These are phyloP conservation scores for Nomada fucata DNA, from an alignment of 2,888 invertebrate genomes.

Conservation along the genomic window DNA sequence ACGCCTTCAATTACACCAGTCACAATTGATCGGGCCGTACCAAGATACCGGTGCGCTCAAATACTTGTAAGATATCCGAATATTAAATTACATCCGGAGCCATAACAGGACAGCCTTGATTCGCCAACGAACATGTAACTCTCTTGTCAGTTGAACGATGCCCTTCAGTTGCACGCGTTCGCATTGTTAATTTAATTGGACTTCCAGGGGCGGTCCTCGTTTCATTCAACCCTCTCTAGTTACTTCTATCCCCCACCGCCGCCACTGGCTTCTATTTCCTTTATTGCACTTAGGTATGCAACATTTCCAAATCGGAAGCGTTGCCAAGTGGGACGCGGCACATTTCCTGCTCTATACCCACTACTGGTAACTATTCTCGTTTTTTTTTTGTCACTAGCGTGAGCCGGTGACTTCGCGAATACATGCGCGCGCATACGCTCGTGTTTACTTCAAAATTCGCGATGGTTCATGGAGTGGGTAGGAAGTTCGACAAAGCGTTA, in stretches of 20 bases:
- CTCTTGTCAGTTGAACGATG: slow-evolving; percentile 33
- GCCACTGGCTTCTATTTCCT: slow-evolving; percentile 28
- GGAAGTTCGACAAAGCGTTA: slow-evolving; percentile 45
- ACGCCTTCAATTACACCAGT: not conserved
- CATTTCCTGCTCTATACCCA: slow-evolving; percentile 39
- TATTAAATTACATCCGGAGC: slow-evolving; percentile 24
- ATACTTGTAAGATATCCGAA: slow-evolving; percentile 12
- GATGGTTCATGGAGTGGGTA: slow-evolving; percentile 3
- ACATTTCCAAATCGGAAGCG: slow-evolving; percentile 51
- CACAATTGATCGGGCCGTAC: not conserved
- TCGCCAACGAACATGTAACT: slow-evolving; percentile 30
- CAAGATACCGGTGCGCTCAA: not conserved
- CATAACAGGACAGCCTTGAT: slow-evolving; percentile 1
- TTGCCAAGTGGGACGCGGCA: slow-evolving; percentile 55
- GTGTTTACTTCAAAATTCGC: slow-evolving; percentile 34
- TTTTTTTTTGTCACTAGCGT: slow-evolving; percentile 11
- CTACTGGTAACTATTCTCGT: slow-evolving; percentile 32
- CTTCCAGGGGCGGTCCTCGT: slow-evolving; percentile 23
- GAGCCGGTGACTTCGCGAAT: slow-evolving; percentile 38
- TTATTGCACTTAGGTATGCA: slow-evolving; percentile 48
- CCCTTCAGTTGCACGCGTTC: slow-evolving; percentile 42
- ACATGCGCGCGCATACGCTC: not conserved
- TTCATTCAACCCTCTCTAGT: not conserved
- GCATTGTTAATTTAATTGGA: slow-evolving; percentile 50
- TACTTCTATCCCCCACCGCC: not conserved